Evolutionary conservation across 2,113 vertebrate species (phyloP).

Genomic region (Bucco capensis): DNA sequence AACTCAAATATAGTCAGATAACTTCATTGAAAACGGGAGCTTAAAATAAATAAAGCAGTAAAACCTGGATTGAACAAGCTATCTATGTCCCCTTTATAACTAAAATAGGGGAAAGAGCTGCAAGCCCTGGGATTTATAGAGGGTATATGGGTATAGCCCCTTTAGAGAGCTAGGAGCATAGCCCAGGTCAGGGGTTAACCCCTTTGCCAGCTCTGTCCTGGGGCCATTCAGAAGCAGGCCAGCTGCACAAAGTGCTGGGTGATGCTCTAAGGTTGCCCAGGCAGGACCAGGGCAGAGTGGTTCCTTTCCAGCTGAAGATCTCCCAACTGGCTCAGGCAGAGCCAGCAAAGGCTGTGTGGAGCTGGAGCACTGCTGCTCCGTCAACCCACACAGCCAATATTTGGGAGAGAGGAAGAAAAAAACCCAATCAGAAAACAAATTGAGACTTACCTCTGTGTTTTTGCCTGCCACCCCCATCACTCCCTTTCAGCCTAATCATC

Average conservation of each 20-base stretch:
- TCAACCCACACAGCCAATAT: not conserved
- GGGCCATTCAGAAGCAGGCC: not conserved
- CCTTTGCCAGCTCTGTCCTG: not conserved
- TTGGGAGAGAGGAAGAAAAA: not conserved
- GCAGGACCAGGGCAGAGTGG: not conserved
- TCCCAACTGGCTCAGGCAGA: not conserved
- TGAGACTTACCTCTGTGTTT: not conserved
- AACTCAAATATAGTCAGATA: not conserved
- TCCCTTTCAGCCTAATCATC: conserved; percentile 39
- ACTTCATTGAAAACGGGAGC: not conserved
- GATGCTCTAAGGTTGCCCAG: not conserved
- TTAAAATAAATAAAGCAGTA: not conserved
- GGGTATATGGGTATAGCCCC: not conserved
- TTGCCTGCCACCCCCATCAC: not conserved
- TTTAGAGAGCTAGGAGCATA: not conserved
- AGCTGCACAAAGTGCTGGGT: not conserved
- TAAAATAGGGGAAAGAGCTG: not conserved
- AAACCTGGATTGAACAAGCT: not conserved
- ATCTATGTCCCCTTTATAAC: not conserved
- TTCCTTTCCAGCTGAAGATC: not conserved
- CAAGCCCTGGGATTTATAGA: not conserved
- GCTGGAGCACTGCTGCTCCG: not conserved
- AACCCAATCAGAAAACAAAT: not conserved
- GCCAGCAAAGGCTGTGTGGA: not conserved
- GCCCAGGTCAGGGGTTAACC: not conserved